phyloP scores from a whole-genome alignment of 2,113 vertebrate genomes.

The Semicossyphus pulcher region DNA sequence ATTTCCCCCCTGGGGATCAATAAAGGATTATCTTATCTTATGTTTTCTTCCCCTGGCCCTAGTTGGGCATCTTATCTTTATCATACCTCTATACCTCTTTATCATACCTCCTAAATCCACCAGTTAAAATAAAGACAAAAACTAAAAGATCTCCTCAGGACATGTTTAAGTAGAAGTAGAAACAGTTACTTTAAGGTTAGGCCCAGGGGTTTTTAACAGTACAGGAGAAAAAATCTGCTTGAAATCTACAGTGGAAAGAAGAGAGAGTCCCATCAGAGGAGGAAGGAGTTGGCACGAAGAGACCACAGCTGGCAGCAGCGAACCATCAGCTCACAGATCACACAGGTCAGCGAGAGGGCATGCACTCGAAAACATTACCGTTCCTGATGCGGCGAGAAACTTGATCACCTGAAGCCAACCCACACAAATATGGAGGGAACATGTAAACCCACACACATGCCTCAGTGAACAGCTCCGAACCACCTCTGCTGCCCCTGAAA shows the following conservation, averaged over 20 bases:
- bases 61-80: no score
- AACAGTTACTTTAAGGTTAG: background rate
- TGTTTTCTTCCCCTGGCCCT: no score
- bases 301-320: background rate
- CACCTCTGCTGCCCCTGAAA: conserved; percentile 13
- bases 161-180: background rate
- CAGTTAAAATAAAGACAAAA: no score
- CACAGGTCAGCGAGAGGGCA: background rate
- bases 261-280: background rate
- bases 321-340: background rate
- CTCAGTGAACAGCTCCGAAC: background rate
- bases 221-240: background rate
- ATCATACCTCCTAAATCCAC: no score
- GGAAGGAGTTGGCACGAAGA: background rate
- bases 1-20: no score
- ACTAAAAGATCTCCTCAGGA: background rate
- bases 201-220: background rate
- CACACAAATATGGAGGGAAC: conserved; percentile 11
- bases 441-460: conserved; percentile 30
- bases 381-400: conserved; percentile 13
- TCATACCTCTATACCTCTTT: no score
- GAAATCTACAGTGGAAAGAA: background rate
- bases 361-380: background rate
- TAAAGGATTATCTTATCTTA: no score
- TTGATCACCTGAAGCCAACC: background rate